These are phyloP conservation scores for Masticophis lateralis DNA, from an alignment of 2,797 vertebrate species.

Conservation along the genomic window DNA sequence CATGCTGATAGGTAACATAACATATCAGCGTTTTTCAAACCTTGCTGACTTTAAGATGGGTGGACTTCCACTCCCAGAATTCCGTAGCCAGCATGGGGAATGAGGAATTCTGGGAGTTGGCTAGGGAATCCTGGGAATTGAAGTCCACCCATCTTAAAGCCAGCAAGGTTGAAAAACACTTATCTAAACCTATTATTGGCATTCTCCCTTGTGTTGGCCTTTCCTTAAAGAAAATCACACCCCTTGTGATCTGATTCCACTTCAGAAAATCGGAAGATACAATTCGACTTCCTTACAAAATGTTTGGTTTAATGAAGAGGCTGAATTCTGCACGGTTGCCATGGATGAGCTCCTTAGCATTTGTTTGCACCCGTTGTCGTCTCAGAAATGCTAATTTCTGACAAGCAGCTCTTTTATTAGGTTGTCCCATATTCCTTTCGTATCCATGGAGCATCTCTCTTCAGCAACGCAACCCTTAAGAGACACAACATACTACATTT, in stretches of 20 bases:
- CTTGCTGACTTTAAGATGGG: not conserved
- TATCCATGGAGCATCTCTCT: no score
- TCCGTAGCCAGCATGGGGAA: not conserved
- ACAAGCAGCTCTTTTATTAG: not conserved
- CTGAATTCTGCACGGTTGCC: not conserved
- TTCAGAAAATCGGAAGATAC: not conserved
- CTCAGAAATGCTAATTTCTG: not conserved
- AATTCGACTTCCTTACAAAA: not conserved
- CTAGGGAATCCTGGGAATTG: not conserved
- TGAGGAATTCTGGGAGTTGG: not conserved
- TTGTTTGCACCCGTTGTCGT: no score
- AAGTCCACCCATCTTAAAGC: not conserved
- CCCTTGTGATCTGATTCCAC: no score
- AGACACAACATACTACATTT: not conserved
- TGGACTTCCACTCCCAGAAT: not conserved
- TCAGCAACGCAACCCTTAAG: not conserved
- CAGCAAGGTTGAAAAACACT: not conserved
- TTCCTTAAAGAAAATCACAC: no score
- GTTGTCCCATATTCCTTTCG: not conserved
- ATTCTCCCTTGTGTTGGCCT: not conserved
- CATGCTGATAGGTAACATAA: no score
- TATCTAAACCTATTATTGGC: not conserved
- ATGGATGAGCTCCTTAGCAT: not conserved
- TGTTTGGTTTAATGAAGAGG: not conserved
- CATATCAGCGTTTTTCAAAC: not conserved